Conservation (phyloP, 2,888 invertebrate species). For the Ommatoiulus sabulosus region DNA sequence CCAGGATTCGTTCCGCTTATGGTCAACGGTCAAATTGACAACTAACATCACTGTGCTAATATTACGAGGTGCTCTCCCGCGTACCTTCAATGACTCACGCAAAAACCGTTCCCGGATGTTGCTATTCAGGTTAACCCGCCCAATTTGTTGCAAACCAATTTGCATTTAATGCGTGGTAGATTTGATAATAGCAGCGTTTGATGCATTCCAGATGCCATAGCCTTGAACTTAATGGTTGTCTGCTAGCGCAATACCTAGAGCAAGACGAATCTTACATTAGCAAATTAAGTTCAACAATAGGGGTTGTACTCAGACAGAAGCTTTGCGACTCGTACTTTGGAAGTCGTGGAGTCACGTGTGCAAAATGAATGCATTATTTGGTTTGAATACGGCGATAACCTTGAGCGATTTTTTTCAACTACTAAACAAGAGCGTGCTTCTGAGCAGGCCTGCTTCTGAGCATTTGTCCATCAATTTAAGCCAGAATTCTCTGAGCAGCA, state of each 20-base stretch:
- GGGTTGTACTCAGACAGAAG: neutral
- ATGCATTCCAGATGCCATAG: neutral
- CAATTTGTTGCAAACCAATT: neutral
- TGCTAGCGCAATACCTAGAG: neutral
- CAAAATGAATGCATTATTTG: no score
- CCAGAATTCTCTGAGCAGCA: no score
- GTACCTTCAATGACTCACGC: neutral
- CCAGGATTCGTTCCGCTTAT: constrained; percentile 21
- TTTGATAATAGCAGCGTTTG: constrained; percentile 2
- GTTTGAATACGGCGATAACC: neutral
- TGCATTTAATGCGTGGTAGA: neutral
- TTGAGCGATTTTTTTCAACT: neutral
- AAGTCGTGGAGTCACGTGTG: neutral
- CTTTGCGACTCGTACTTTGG: neutral
- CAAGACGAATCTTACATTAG: neutral
- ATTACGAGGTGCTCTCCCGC: neutral
- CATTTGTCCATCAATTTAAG: no score
- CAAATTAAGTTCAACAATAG: neutral
- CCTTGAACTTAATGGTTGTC: constrained; percentile 20
- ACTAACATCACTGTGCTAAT: neutral
- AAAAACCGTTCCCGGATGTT: neutral
- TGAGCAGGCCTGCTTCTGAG: no score
- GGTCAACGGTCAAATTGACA: neutral
- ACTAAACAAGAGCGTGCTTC: neutral
- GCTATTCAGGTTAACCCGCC: constrained; percentile 5